Conservation (phyloP, 2,113 vertebrate species). For the Saccopteryx leptura region DNA sequence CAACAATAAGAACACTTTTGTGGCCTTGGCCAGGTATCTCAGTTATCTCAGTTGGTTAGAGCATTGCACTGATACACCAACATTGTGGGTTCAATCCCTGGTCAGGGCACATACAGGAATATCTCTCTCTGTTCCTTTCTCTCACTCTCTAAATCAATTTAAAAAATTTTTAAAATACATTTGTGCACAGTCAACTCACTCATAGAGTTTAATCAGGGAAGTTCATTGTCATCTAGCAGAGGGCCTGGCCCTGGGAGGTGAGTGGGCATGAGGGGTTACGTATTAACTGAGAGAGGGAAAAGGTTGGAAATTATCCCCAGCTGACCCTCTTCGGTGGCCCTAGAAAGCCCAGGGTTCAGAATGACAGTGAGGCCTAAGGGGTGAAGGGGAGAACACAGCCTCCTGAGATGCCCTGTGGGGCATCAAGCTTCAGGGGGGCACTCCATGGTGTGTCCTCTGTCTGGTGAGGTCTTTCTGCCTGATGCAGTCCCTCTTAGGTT, state of each 20-base stretch:
- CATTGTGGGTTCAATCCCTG: too few relatives aligned
- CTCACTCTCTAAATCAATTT: too few relatives aligned
- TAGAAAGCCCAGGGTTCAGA: background rate
- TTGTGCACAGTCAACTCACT: background rate
- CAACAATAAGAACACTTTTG: background rate
- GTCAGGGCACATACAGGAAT: too few relatives aligned
- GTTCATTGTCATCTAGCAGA: background rate
- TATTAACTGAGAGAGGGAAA: background rate
- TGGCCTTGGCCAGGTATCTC: background rate
- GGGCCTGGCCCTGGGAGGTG: background rate
- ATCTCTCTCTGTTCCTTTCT: too few relatives aligned
- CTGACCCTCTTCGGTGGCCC: background rate
- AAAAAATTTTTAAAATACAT: background rate
- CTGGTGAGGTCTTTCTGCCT: background rate
- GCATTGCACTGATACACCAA: too few relatives aligned
- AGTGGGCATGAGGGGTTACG: background rate
- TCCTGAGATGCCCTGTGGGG: background rate
- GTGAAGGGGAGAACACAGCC: background rate
- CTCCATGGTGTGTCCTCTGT: background rate
- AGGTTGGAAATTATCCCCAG: background rate
- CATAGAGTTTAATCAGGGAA: background rate
- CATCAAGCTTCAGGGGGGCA: background rate
- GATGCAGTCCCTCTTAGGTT: background rate
- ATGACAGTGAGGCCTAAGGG: background rate
- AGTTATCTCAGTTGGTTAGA: too few relatives aligned